phyloP scores from a whole-genome alignment of 2,113 vertebrate genomes.

The Rhea americana region DNA sequence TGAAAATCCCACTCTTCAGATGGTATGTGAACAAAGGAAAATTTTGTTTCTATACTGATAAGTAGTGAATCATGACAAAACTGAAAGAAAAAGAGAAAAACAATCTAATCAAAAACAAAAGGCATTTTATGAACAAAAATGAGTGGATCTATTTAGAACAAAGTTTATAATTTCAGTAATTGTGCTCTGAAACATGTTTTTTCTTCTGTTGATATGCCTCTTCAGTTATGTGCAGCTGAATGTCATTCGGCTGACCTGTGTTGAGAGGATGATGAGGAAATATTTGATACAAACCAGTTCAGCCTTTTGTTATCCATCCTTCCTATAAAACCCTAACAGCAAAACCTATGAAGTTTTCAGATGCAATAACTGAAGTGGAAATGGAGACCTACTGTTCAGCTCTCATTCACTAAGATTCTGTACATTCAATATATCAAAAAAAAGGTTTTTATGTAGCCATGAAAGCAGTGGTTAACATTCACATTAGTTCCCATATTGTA shows the following conservation, averaged over 20 bases:
- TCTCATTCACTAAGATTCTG: background rate
- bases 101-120: background rate
- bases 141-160: background rate
- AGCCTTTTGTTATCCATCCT: background rate
- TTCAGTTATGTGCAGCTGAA: background rate
- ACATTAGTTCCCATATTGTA: background rate
- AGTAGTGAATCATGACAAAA: background rate
- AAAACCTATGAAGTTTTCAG: background rate
- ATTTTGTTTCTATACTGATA: background rate
- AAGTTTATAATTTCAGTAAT: background rate
- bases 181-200: background rate
- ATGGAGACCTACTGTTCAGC: background rate
- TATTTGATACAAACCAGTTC: background rate
- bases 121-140: background rate
- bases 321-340: background rate
- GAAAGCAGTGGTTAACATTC: background rate
- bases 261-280: background rate
- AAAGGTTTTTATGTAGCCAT: background rate
- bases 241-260: background rate
- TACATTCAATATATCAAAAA: background rate
- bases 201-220: background rate
- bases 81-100: background rate
- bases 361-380: background rate
- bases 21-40: background rate
- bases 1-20: background rate